Base-by-base conservation (phyloP, 2,113 vertebrate genomes). In the Ctenodactylus gundi region DNA sequence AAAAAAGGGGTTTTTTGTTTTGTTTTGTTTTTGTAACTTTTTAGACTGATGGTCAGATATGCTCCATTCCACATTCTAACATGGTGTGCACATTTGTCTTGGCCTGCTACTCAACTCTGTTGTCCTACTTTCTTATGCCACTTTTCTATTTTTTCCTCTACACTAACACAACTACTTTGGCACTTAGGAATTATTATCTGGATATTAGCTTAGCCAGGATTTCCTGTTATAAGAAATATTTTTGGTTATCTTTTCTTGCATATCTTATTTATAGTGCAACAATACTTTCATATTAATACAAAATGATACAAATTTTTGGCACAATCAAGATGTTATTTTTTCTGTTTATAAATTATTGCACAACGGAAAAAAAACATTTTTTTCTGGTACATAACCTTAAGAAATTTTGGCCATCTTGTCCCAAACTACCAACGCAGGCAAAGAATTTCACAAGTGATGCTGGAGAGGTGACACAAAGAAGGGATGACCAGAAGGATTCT, bases 181-280 rank as follows among this genome's bases (percentile, higher is more conserved):
- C 51, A 83, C 94, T 96, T 82, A 77, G 51, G 17, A 86, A 73
- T 93, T 62, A 87, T 41, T 76, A 31, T 65, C 57, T 82, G 55
- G 27, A 67, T 9, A 72, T 2, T 34, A 49, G 7, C 2, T 20
- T 41, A 65, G 3, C 20, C 67, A 82, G n/a, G 7, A 21, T 65
- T 62, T 55, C 14, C 20, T 91, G 41, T 70, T 68, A n/a, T 60
- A 80, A 88, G n/a, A 86, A 81, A 23, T 10, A 0, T 13, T 8
- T 73, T 58, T 62, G 1, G 17, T 27, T 51, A 78, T 76, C 85
- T 25, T 75, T 90, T 72, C 67, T 29, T 41, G 2, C 7, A 31
- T 29, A 4, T 62, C 44, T 85, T 80, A 21, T 76, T 90, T 64
- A 34, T n/a, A 46, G 29, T 80, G 29, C 12, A 14, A 53, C 27